These are phyloP conservation scores for Leptinotarsa tumamoca DNA, from an alignment of 2,888 invertebrate genomes.

Conservation along the genomic window DNA sequence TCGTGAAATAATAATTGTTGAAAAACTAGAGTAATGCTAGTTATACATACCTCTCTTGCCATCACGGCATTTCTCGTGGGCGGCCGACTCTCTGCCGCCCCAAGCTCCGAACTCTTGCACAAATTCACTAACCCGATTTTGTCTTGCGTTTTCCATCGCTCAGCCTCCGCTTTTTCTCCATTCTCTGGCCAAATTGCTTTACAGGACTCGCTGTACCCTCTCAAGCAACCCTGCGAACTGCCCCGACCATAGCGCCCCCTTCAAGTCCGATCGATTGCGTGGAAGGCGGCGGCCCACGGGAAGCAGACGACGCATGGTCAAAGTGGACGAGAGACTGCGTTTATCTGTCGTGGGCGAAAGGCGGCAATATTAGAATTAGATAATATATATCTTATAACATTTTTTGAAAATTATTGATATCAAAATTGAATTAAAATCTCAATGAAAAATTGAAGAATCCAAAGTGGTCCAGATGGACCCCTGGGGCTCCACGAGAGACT, in stretches of 20 bases:
- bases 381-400: too few species aligned
- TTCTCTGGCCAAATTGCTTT: conserved; percentile 62
- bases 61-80: conserved; percentile 78
- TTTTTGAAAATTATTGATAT: too few species aligned
- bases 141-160: conserved; percentile 56
- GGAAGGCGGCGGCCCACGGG: conserved; percentile 48
- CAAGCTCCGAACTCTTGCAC: conserved; percentile 56
- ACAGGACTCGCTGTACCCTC: conserved; percentile 61
- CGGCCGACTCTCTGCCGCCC: conserved; percentile 65
- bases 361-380: background rate
- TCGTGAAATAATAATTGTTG: conserved; percentile 16
- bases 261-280: conserved; percentile 59
- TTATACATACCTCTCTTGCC: conserved; percentile 75
- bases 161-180: conserved; percentile 63
- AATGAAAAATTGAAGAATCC: too few species aligned
- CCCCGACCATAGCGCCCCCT: conserved; percentile 64
- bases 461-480: too few species aligned
- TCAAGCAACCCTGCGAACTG: conserved; percentile 65
- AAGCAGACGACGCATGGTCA: conserved; percentile 1
- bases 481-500: too few species aligned
- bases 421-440: too few species aligned
- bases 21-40: conserved; percentile 36
- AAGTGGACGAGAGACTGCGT: conserved; percentile 8
- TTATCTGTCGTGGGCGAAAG: background rate
- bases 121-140: conserved; percentile 56